Evolutionary conservation across 1,140 invertebrate genomes (phyloP).

Genomic region (Solen grandis): DNA sequence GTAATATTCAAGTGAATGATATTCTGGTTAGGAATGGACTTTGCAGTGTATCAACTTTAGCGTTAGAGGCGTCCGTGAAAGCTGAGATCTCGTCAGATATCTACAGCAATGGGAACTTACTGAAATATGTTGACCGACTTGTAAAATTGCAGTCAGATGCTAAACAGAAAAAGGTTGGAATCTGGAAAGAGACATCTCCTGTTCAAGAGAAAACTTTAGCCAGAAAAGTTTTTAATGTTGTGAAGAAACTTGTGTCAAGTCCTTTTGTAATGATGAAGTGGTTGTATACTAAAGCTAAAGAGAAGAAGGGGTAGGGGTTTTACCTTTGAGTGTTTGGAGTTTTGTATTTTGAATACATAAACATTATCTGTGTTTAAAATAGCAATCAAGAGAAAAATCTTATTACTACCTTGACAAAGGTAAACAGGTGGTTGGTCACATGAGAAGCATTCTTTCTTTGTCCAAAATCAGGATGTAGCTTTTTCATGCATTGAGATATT

Average conservation of each 20-base stretch:
- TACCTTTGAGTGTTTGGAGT: no score
- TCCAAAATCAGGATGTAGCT: no score
- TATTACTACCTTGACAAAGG: no score
- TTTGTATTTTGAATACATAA: no score
- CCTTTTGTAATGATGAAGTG: constrained; percentile 13
- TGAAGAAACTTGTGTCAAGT: constrained; percentile 2
- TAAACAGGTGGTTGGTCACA: no score
- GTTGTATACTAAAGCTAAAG: constrained; percentile 18
- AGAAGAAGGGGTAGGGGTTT: no score
- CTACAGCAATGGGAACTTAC: constrained; percentile 35
- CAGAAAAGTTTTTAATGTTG: constrained; percentile 2
- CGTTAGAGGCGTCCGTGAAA: no score
- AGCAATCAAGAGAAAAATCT: no score
- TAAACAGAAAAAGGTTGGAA: constrained; percentile 22
- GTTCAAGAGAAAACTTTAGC: neutral
- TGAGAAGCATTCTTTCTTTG: no score
- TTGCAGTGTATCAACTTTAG: constrained; percentile 19
- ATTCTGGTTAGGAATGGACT: constrained; percentile 26
- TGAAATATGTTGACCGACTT: constrained; percentile 39
- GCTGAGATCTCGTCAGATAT: no score
- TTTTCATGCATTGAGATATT: no score
- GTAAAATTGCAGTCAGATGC: constrained; percentile 24
- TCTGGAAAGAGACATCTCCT: constrained; percentile 43
- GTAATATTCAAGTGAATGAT: constrained; percentile 43
- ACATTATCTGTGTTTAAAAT: no score